Conservation (phyloP, 53 echinoderm and acorn worm genomes). For the Mesocentrotus franciscanus region DNA sequence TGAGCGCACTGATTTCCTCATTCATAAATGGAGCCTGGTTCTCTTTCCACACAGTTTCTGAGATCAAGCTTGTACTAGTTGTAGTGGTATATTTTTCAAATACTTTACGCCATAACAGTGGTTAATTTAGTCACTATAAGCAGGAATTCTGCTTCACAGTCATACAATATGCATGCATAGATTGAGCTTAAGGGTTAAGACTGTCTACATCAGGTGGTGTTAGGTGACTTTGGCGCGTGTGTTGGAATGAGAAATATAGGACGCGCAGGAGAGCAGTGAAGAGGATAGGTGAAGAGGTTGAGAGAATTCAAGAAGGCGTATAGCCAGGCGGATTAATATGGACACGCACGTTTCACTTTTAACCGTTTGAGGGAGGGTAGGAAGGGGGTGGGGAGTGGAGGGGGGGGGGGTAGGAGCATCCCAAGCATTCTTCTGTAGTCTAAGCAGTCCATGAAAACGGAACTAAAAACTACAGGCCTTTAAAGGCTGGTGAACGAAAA, state of each 20-base stretch:
- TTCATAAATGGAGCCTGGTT: not conserved
- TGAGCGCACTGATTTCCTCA: not conserved
- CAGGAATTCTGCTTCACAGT: not conserved
- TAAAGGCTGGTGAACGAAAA: too few relatives aligned
- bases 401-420: not conserved
- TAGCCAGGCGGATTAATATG: not conserved
- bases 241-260: not conserved
- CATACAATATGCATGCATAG: not conserved
- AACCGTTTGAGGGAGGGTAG: not conserved
- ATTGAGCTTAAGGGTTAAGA: not conserved
- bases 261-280: not conserved
- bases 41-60: not conserved
- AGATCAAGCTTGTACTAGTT: not conserved
- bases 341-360: not conserved
- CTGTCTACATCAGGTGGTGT: not conserved
- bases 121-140: not conserved
- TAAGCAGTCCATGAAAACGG: not conserved
- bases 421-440: not conserved
- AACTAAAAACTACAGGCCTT: too few relatives aligned
- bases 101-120: too few relatives aligned
- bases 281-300: not conserved
- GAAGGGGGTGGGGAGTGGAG: not conserved
- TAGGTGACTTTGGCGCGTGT: not conserved
- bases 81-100: not conserved
- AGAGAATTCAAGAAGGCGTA: slow-evolving; percentile 7